phyloP scores from a whole-genome alignment of 2,113 vertebrate species.

The Sinocyclocheilus anophthalmus region DNA sequence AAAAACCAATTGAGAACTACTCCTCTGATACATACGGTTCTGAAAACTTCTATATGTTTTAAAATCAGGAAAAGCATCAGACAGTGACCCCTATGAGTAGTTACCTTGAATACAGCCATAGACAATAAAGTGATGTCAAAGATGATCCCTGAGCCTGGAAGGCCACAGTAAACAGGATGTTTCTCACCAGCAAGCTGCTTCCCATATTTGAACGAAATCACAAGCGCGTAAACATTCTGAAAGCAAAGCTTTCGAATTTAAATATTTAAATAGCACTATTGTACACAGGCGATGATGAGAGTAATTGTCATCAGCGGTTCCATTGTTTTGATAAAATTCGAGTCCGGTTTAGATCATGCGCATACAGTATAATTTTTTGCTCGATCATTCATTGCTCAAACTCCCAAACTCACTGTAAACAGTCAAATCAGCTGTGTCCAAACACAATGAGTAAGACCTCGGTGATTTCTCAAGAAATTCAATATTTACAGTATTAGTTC shows the following conservation, averaged over 20 bases:
- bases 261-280: conserved; percentile 4
- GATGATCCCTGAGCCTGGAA: conserved; percentile 76
- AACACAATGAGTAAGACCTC: conserved; percentile 46
- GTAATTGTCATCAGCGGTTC: conserved; percentile 4
- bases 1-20: neutral
- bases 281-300: neutral
- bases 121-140: conserved; percentile 77
- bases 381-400: conserved; percentile 43
- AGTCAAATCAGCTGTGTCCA: conserved; percentile 56
- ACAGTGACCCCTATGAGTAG: conserved; percentile 36
- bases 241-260: conserved; percentile 22
- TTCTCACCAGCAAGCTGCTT: conserved; percentile 77
- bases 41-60: conserved; percentile 1
- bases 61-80: conserved; percentile 50
- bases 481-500: neutral
- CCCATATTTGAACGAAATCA: conserved; percentile 72
- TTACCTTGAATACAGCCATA: conserved; percentile 75
- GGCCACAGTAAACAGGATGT: conserved; percentile 80
- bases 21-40: neutral
- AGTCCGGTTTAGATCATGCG: conserved; percentile 12
- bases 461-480: conserved; percentile 13
- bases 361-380: conserved; percentile 30
- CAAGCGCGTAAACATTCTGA: conserved; percentile 63
- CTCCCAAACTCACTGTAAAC: conserved; percentile 28
- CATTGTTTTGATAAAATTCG: conserved; percentile 15